Percentiles rank a stretch among this genome's conserved stretches.
phyloP scores from a whole-genome alignment of 2,888 invertebrate species.

The Liposcelis brunnea region DNA sequence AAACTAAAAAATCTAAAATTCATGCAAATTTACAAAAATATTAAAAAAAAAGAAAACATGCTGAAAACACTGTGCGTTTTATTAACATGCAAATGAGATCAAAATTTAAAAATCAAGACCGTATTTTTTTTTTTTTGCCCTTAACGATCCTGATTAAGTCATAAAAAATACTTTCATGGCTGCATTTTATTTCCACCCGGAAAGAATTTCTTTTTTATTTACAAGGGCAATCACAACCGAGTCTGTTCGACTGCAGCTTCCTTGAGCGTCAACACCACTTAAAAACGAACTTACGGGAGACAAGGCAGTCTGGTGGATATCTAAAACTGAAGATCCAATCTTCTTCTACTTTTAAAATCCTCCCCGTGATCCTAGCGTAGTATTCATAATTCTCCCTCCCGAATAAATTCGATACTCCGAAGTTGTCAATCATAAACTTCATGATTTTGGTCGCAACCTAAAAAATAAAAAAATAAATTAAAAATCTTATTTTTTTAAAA shows the following conservation, averaged over 20 bases:
- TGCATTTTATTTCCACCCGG: too few species aligned
- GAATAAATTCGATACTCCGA: conserved; percentile 88
- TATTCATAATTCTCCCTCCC: conserved; percentile 89
- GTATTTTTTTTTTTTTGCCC: too few species aligned
- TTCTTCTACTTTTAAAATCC: conserved; percentile 80
- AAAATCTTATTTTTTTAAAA: conserved; percentile 4
- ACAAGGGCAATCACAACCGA: too few species aligned
- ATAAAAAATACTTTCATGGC: too few species aligned
- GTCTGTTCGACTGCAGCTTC: not conserved
- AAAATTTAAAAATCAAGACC: too few species aligned
- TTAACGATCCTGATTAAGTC: too few species aligned
- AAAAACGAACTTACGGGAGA: conserved; percentile 30
- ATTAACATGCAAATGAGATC: too few species aligned
- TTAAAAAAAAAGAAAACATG: too few species aligned
- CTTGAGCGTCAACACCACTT: not conserved
- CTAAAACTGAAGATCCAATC: conserved; percentile 92
- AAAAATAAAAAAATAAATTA: conserved; percentile 14
- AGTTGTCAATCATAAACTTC: conserved; percentile 94
- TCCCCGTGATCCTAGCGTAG: conserved; percentile 84
- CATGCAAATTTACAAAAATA: too few species aligned
- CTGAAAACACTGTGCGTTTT: too few species aligned
- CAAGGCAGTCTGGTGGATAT: conserved; percentile 53
- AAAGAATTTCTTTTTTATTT: too few species aligned
- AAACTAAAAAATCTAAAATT: too few species aligned
- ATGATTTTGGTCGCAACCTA: conserved; percentile 90